These are phyloP conservation scores for Falco berigora DNA, from an alignment of 2,797 vertebrate genomes.

Conservation along the genomic window DNA sequence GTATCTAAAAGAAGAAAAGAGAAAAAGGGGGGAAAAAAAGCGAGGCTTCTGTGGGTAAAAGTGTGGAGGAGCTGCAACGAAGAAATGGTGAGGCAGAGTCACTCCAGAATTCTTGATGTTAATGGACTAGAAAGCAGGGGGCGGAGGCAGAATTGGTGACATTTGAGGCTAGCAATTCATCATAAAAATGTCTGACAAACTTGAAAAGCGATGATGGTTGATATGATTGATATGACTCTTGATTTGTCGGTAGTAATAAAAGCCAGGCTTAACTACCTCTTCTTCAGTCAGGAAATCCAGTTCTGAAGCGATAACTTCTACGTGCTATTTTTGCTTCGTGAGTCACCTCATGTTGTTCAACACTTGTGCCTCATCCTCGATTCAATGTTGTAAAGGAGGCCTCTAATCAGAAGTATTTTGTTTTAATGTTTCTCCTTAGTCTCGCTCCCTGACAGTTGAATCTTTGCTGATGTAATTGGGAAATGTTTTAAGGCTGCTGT, in stretches of 20 bases:
- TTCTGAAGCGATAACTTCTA: not conserved
- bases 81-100: not conserved
- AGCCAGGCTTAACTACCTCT: not conserved
- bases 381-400: not conserved
- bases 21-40: not conserved
- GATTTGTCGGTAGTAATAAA: not conserved
- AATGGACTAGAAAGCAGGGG: not conserved
- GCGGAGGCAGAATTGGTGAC: not conserved
- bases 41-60: not conserved
- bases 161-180: not conserved
- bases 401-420: not conserved
- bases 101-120: not conserved
- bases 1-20: not conserved
- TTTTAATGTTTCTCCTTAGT: not conserved
- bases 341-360: not conserved
- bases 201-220: not conserved
- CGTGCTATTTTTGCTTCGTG: not conserved
- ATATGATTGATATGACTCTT: not conserved
- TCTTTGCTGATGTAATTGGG: conserved; percentile 2
- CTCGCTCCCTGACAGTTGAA: not conserved
- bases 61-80: not conserved
- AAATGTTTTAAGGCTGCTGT: not conserved
- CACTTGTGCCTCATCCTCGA: not conserved
- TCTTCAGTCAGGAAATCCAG: not conserved
- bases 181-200: not conserved